phyloP scores from a whole-genome alignment of 2,888 invertebrate genomes.

The Campoletis raptor region DNA sequence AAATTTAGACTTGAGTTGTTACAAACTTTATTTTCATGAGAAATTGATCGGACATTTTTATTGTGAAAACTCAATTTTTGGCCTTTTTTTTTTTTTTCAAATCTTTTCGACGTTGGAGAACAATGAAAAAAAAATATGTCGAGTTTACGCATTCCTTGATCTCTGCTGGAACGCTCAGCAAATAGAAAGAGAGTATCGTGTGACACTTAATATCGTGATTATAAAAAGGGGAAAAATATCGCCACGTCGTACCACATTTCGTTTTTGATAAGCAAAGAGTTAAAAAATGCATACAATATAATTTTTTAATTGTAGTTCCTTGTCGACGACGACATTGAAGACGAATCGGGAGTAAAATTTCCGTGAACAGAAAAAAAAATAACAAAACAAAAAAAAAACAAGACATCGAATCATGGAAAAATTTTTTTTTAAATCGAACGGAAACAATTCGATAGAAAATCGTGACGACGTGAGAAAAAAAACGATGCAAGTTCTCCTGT shows the following conservation, averaged over 20 bases:
- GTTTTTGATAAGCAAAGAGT: background rate
- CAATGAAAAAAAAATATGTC: slow-evolving; percentile 1
- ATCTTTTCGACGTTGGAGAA: background rate
- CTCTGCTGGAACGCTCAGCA: background rate
- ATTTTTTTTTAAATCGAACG: too few relatives aligned
- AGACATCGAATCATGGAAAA: too few relatives aligned
- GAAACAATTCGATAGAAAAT: background rate
- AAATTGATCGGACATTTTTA: too few relatives aligned
- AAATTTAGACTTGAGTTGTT: background rate
- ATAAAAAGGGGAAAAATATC: background rate
- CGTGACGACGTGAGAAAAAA: slow-evolving; percentile 11
- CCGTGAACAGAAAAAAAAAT: background rate
- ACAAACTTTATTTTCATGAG: too few relatives aligned
- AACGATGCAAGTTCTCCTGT: background rate
- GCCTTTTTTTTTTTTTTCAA: background rate
- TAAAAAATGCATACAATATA: background rate
- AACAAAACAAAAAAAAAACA: background rate
- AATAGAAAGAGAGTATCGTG: too few relatives aligned
- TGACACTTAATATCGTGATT: background rate
- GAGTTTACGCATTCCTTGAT: slow-evolving; percentile 5
- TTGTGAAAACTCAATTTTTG: background rate
- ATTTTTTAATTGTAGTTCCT: background rate
- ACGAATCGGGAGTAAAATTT: background rate
- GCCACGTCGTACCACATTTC: background rate
- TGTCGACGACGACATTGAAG: background rate